Conservation (phyloP, 1,140 invertebrate genomes). For the Dendroctonus ponderosae region DNA sequence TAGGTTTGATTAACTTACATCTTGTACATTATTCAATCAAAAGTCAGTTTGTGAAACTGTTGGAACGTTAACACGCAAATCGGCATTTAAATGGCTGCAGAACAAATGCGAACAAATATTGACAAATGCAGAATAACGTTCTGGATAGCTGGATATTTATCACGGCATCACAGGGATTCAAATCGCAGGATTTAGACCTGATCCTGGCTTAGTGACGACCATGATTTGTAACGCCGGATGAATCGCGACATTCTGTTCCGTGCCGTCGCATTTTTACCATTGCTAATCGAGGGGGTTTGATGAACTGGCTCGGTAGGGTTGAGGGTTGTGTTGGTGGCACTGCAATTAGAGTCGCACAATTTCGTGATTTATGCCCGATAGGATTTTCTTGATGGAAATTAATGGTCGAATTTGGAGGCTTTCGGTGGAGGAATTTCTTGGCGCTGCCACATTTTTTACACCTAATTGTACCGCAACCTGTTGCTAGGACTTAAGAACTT, state of each 20-base stretch:
- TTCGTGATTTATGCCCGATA: constrained; percentile 12
- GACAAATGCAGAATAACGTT: not conserved
- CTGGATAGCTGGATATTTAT: constrained; percentile 12
- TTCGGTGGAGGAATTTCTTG: too few relatives aligned
- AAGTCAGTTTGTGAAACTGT: too few relatives aligned
- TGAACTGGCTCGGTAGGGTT: constrained; percentile 3
- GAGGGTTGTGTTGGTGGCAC: constrained; percentile 4
- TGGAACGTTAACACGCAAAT: not conserved
- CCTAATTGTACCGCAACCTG: too few relatives aligned
- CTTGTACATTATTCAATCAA: too few relatives aligned
- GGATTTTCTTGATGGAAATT: constrained; percentile 19
- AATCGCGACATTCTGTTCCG: constrained; percentile 22
- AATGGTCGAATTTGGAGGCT: not conserved
- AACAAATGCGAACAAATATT: not conserved
- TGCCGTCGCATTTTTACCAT: constrained; percentile 31
- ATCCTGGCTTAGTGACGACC: constrained; percentile 27
- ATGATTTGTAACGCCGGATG: constrained; percentile 28
- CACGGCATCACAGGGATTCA: constrained; percentile 5
- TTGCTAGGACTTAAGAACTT: not conserved
- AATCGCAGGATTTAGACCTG: constrained; percentile 18
- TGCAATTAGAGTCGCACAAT: constrained; percentile 8
- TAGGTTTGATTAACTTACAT: too few relatives aligned
- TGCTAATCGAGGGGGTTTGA: constrained; percentile 26
- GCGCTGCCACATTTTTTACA: too few relatives aligned
- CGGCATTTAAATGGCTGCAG: not conserved